Evolutionary conservation across 2,888 invertebrate species (phyloP), one percentile per base, ranked within the genome.

Genomic region (Hoplodrina ambigua): DNA sequence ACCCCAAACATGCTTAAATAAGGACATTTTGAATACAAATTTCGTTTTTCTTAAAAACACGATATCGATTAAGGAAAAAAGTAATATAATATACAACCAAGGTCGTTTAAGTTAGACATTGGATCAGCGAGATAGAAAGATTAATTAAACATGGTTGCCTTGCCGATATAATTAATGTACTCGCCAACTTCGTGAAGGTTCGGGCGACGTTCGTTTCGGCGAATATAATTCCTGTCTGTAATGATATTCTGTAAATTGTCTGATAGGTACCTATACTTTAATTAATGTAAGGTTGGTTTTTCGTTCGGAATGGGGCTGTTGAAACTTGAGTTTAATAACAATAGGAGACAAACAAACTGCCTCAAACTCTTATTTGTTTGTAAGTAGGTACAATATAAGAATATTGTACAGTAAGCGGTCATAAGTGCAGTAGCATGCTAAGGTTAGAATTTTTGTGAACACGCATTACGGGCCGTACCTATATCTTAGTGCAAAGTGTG

Each of bases 111-210:
- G 82, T 83, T 83, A 77, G 72, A 69, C 72, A 68, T 69, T 64
- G 58, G 82, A 88, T 87, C 82, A 78, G 78, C 63, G 78, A 75
- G 83, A 85, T 82, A 85, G 86, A 83, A 89, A 87, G 88, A 90
- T 90, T 89, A 89, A 90, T 90, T 86, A 85, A 85, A 83, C 80
- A 72, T 66, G 79, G 83, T 78, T 74, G 83, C 74, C 76, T 78
- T 76, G 76, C 75, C 82, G 80, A 82, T 84, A 83, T 90, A 90
- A 90, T 91, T 89, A 89, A 90, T 90, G 87, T 88, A 87, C 83
- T 87, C 80, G 56, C 61, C 55, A 84, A 84, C 84, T 86, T 75
- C 60, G 62, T n/a, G 69, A 69, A 56, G 59, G 46, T 41, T 77
- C 56, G 50, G 57, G 20, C 19, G 57, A 69, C 49, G 58, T 57